Conservation (phyloP, 2,888 invertebrate species). For the Microctonus hyperodae region DNA sequence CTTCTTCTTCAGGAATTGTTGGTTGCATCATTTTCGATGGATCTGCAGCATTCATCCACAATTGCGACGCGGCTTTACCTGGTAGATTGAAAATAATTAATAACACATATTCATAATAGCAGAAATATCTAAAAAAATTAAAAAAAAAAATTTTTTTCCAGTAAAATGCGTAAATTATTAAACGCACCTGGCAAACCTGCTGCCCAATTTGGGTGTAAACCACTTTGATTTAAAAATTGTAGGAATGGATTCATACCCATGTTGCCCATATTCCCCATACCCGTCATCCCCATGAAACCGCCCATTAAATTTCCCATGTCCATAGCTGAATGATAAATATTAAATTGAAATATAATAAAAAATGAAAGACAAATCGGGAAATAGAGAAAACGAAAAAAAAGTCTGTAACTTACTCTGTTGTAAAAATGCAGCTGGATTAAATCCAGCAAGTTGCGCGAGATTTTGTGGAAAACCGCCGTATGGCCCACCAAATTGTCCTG, state of each 20-base stretch:
- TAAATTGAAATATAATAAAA: constrained; percentile 28
- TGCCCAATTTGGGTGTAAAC: constrained; percentile 59
- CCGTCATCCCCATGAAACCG: constrained; percentile 59
- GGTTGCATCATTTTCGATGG: constrained; percentile 63
- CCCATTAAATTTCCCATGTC: constrained; percentile 61
- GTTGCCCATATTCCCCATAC: constrained; percentile 49
- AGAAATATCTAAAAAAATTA: not conserved
- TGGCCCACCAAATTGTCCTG: constrained; percentile 53
- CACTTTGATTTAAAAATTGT: constrained; percentile 60
- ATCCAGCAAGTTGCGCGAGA: constrained; percentile 62
- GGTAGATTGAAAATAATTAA: constrained; percentile 35
- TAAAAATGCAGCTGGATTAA: constrained; percentile 81
- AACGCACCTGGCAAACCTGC: constrained; percentile 55
- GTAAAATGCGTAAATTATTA: not conserved
- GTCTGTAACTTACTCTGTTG: constrained; percentile 77
- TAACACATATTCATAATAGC: constrained; percentile 13
- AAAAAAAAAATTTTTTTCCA: not conserved
- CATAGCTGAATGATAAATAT: constrained; percentile 50
- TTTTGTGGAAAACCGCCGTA: constrained; percentile 54
- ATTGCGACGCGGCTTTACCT: constrained; percentile 69
- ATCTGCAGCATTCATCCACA: constrained; percentile 67
- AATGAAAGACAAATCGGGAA: constrained; percentile 12
- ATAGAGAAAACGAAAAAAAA: not conserved
- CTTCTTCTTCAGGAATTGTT: constrained; percentile 72
- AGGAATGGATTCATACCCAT: constrained; percentile 62